Base-by-base conservation (phyloP, 1,140 invertebrate species). In the Papilio glaucus region DNA sequence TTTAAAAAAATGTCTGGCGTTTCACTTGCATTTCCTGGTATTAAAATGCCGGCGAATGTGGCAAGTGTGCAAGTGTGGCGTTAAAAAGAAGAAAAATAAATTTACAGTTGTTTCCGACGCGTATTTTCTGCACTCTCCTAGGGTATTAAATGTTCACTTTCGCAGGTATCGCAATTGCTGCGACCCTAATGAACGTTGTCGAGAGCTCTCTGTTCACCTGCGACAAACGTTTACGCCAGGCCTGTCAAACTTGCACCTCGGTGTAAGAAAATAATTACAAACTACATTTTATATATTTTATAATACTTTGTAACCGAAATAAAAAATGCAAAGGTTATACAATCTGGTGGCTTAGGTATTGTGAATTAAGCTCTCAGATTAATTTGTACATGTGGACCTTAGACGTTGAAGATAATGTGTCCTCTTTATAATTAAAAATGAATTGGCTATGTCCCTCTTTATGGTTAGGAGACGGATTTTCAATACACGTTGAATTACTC, bases 131-230 rank as follows among this genome's bases (percentile, higher is more conserved):
- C 29, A 33, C 29, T 65, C 33, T 39, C 18, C 4, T n/a, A n/a
- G n/a, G 7, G 15, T 33, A 39, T 26, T 38, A 65, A 65, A 65
- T 65, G 62, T 65, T 65, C 29, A 65, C 62, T 65, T 39, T 65
- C 15, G 37, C 77, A 73, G 76, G 68, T 7, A 75, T 79, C 69
- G 79, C 75, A 75, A 76, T 77, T 62, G 72, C 72, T 75, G 73
- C 75, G 78, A 78, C 75, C 82, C 80, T 86, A 86, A 86, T 85
- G 83, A 86, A 85, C 77, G 75, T 82, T 76, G 81, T 80, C 74
- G 75, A 79, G 71, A 45, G 74, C 76, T 72, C 77, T 76, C 39
- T 70, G 75, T 80, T 76, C 80, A 73, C 77, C 74, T 75, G 77
- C 72, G 71, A n/a, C n/a, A n/a, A 85, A 83, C 77, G 76, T 85